These are phyloP conservation scores for Clarias magur DNA, from an alignment of 2,113 vertebrate genomes.

Conservation along the genomic window DNA sequence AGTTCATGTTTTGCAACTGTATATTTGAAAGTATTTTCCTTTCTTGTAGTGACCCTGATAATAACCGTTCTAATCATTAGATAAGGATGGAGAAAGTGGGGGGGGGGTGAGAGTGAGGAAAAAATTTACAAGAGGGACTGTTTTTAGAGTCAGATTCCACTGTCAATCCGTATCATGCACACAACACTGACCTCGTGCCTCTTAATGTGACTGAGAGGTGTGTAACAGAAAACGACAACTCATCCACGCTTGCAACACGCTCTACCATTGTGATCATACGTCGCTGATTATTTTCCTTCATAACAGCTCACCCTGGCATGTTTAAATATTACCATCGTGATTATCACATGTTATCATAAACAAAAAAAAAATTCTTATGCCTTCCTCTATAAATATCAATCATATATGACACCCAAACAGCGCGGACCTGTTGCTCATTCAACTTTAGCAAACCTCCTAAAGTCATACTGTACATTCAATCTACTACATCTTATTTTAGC, in stretches of 20 bases:
- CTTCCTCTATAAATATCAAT: background rate
- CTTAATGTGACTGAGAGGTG: background rate
- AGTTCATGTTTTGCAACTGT: background rate
- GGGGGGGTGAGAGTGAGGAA: background rate
- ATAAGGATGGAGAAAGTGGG: background rate
- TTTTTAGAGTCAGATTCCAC: slow-evolving; percentile 55
- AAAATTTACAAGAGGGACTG: slow-evolving; percentile 40
- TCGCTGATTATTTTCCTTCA: no score
- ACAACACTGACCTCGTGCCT: slow-evolving; percentile 29
- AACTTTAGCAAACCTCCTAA: background rate
- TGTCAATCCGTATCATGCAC: slow-evolving; percentile 57
- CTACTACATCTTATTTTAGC: background rate
- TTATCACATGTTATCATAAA: no score
- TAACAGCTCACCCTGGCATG: no score
- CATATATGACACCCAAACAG: background rate
- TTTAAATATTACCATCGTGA: no score
- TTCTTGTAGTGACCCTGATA: background rate
- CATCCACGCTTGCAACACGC: background rate
- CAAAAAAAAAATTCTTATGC: background rate
- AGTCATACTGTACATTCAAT: background rate
- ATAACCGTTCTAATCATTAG: background rate
- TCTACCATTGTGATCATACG: no score
- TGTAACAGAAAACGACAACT: background rate
- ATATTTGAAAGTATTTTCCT: background rate
- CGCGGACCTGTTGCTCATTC: no score